Percentiles rank a stretch among this genome's conserved stretches.
Conservation (phyloP, 2,113 vertebrate genomes). For the Vulpes ferrilata region DNA sequence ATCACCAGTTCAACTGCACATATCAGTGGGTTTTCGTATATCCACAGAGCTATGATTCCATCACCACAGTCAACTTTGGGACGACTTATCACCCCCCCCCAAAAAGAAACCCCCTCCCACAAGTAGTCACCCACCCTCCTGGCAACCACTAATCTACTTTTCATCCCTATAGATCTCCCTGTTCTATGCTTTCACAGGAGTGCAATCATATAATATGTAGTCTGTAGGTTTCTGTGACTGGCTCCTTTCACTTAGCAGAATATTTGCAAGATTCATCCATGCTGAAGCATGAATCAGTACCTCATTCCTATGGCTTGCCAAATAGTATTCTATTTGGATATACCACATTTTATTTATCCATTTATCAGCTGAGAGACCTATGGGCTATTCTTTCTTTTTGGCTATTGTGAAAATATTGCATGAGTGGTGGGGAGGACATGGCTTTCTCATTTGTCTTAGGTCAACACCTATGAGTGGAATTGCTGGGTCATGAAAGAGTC, state of each 20-base stretch:
- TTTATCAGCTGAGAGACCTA: not conserved
- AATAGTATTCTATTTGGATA: not conserved
- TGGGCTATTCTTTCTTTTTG: not conserved
- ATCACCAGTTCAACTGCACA: not conserved
- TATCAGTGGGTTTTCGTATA: not conserved
- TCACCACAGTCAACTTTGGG: not conserved
- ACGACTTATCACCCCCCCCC: not conserved
- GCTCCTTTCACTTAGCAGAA: not conserved
- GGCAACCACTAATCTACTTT: not conserved
- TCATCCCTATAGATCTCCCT: not conserved
- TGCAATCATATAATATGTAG: not conserved
- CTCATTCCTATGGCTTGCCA: not conserved
- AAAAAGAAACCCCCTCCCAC: not conserved
- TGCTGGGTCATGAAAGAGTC: no score
- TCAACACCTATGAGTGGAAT: not conserved
- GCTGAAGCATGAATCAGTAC: not conserved
- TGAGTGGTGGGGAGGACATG: not conserved
- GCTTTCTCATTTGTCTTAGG: not conserved
- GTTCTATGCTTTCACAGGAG: not conserved
- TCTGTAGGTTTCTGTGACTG: not conserved
- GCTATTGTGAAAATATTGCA: not conserved
- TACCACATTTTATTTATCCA: not conserved
- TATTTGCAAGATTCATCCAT: not conserved
- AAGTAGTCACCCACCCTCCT: not conserved
- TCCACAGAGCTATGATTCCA: not conserved